These are phyloP conservation scores for human DNA, from an alignment of 2,113 vertebrate species.

Conservation along the genomic window DNA sequence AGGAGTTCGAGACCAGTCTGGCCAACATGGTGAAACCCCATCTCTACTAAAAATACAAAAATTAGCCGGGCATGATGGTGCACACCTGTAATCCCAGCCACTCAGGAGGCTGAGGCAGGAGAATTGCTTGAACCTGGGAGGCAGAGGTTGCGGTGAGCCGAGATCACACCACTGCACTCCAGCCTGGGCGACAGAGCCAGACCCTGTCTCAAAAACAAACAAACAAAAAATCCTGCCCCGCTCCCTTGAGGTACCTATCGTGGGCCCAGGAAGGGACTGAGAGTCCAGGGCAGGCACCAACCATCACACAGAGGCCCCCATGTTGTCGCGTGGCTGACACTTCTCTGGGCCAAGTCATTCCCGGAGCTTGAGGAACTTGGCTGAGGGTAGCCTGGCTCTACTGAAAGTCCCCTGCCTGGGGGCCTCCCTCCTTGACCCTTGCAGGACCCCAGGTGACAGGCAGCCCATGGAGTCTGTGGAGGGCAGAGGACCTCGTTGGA, in stretches of 20 bases:
- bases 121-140: neutral
- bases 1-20: neutral
- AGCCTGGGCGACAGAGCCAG: neutral
- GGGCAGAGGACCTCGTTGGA: neutral
- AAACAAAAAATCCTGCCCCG: too few relatives aligned
- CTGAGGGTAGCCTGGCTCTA: neutral
- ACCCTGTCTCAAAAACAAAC: neutral
- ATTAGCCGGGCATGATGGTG: neutral
- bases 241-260: neutral
- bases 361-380: neutral
- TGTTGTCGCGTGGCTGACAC: neutral
- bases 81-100: neutral
- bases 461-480: neutral
- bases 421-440: neutral
- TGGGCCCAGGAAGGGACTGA: neutral
- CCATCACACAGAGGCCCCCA: neutral
- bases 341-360: neutral
- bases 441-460: neutral
- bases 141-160: neutral
- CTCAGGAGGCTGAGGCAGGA: neutral
- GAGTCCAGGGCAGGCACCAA: neutral
- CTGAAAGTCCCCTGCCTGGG: fast-evolving
- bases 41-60: neutral
- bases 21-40: neutral
- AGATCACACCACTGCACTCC: neutral